These are phyloP conservation scores for Philopedon plagiatum DNA, from an alignment of 2,888 invertebrate species.

Conservation along the genomic window DNA sequence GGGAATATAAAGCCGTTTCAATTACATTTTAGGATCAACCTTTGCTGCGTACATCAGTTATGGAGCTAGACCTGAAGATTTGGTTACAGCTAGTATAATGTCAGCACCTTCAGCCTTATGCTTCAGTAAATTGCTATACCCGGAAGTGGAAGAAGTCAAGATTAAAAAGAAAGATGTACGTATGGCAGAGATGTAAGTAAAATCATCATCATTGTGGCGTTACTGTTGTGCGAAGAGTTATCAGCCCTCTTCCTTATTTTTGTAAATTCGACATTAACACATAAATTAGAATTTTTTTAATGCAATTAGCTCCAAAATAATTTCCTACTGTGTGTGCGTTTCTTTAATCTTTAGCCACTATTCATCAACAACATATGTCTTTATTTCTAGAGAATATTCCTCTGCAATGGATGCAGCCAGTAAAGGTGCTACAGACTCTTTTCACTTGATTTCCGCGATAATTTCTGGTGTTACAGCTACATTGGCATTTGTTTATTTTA, in stretches of 20 bases:
- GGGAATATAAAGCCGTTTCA: no score
- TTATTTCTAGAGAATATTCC: slow-evolving; percentile 81
- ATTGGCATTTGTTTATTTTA: slow-evolving; percentile 87
- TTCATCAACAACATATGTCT: no score
- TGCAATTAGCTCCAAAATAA: no score
- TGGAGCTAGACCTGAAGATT: slow-evolving; percentile 89
- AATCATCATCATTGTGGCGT: no score
- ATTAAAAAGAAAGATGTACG: slow-evolving; percentile 84
- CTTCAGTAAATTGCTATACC: slow-evolving; percentile 91
- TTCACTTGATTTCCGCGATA: slow-evolving; percentile 87
- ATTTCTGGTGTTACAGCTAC: slow-evolving; percentile 94
- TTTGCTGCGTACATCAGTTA: slow-evolving; percentile 93
- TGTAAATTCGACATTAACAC: no score
- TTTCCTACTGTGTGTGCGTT: no score
- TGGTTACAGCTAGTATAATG: slow-evolving; percentile 96
- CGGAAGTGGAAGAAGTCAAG: slow-evolving; percentile 87
- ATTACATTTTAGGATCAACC: slow-evolving; percentile 79
- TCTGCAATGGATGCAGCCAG: slow-evolving; percentile 93
- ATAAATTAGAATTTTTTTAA: no score
- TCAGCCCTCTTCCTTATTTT: no score
- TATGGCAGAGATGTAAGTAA: slow-evolving; percentile 71
- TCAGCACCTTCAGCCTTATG: slow-evolving; percentile 95
- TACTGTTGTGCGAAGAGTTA: no score
- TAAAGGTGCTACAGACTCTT: slow-evolving; percentile 87
- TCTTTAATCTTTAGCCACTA: no score